These are phyloP conservation scores for Mactromeris polynyma DNA, from an alignment of 2,888 invertebrate species.

Conservation along the genomic window DNA sequence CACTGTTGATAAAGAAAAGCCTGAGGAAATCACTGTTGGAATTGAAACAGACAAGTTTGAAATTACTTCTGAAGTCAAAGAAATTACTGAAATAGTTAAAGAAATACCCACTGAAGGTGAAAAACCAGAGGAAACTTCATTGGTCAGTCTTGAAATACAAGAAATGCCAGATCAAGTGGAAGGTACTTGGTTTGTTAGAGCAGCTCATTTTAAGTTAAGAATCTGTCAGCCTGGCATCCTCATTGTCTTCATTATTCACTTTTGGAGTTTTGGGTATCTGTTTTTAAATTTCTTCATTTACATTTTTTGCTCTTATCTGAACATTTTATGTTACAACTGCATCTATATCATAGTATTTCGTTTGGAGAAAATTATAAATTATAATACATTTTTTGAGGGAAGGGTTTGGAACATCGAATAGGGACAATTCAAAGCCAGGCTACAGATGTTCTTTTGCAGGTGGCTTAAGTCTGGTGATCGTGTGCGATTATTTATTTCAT, in stretches of 20 bases:
- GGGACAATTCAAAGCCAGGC: slow-evolving; percentile 29
- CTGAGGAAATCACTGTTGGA: slow-evolving; percentile 12
- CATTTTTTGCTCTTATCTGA: background rate
- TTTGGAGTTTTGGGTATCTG: background rate
- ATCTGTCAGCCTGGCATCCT: slow-evolving; percentile 30
- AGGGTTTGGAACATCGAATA: too few relatives aligned
- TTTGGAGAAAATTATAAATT: too few relatives aligned
- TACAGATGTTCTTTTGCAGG: slow-evolving; percentile 48
- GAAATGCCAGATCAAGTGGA: slow-evolving; percentile 41
- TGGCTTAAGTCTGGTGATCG: slow-evolving; percentile 40
- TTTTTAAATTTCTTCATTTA: background rate
- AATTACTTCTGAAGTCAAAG: slow-evolving; percentile 35
- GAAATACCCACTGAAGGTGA: slow-evolving; percentile 32
- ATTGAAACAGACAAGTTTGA: slow-evolving; percentile 48
- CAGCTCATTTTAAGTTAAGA: slow-evolving; percentile 31
- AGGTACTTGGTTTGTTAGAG: slow-evolving; percentile 55
- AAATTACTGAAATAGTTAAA: slow-evolving; percentile 40
- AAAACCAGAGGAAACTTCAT: slow-evolving; percentile 52
- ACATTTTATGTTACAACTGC: background rate
- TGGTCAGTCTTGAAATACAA: slow-evolving; percentile 42
- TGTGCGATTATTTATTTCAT: slow-evolving; percentile 4
- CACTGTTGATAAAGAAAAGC: background rate
- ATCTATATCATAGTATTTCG: too few relatives aligned
- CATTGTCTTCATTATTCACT: background rate
- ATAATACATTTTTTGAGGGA: too few relatives aligned